phyloP scores from a whole-genome alignment of 1,140 invertebrate genomes.

The Lepidostoma basale region DNA sequence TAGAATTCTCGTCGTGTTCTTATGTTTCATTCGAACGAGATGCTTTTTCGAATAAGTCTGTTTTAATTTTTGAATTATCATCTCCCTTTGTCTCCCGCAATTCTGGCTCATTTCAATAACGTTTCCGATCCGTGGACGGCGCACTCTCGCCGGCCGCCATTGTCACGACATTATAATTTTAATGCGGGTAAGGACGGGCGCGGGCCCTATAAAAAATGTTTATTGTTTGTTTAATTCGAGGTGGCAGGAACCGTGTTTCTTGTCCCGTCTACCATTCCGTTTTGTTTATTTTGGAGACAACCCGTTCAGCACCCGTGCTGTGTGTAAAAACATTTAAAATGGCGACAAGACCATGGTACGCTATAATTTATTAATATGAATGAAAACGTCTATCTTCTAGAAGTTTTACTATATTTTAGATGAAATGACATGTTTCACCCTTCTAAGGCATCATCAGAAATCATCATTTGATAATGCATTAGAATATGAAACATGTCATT shows the following conservation, averaged over 20 bases:
- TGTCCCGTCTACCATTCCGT: constrained; percentile 8
- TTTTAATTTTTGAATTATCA: neutral
- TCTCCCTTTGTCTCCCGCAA: neutral
- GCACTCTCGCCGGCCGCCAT: neutral
- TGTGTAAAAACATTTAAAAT: too few relatives aligned
- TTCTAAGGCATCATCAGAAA: too few relatives aligned
- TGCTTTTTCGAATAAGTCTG: too few relatives aligned
- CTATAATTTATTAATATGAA: too few relatives aligned
- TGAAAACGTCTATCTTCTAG: too few relatives aligned
- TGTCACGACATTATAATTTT: constrained; percentile 36
- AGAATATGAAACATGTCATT: too few relatives aligned
- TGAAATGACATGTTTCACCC: too few relatives aligned
- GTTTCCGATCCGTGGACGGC: neutral
- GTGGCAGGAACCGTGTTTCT: constrained; percentile 25
- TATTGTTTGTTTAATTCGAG: constrained; percentile 40
- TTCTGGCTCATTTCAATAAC: neutral
- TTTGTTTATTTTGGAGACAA: constrained; percentile 7
- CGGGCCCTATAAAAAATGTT: constrained; percentile 28
- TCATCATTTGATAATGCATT: too few relatives aligned
- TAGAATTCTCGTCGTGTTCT: too few relatives aligned
- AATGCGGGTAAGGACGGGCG: constrained; percentile 19
- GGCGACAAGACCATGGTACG: too few relatives aligned
- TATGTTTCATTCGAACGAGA: too few relatives aligned
- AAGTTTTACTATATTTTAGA: too few relatives aligned
- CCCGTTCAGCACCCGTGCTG: neutral